phyloP scores from a whole-genome alignment of 2,888 invertebrate species.

The Zelleria hepariella region DNA sequence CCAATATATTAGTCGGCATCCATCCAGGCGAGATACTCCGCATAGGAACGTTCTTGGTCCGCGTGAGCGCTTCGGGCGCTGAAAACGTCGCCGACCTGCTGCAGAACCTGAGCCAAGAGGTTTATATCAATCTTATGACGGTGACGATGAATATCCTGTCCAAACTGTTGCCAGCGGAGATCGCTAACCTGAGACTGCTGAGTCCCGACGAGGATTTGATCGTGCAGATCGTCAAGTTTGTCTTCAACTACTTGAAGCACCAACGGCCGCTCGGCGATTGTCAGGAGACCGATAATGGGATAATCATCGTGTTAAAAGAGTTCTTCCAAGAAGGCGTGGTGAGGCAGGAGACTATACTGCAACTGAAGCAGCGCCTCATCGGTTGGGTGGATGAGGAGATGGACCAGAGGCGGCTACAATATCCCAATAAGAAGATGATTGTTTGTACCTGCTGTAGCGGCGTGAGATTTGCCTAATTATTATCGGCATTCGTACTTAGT shows the following conservation, averaged over 20 bases:
- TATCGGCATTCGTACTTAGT: neutral
- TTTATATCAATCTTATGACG: constrained; percentile 52
- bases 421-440: constrained; percentile 37
- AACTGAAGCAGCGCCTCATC: constrained; percentile 40
- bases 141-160: constrained; percentile 48
- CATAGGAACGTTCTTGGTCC: constrained; percentile 42
- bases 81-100: constrained; percentile 45
- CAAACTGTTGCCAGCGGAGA: constrained; percentile 43
- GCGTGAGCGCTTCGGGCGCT: constrained; percentile 47
- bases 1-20: constrained; percentile 36
- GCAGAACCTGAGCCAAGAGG: constrained; percentile 48
- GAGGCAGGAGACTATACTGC: constrained; percentile 43
- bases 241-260: constrained; percentile 55
- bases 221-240: constrained; percentile 51
- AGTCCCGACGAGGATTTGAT: constrained; percentile 57
- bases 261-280: constrained; percentile 48
- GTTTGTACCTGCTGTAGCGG: constrained; percentile 36
- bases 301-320: constrained; percentile 46
- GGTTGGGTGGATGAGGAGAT: constrained; percentile 39
- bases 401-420: constrained; percentile 25
- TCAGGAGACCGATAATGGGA: constrained; percentile 40
- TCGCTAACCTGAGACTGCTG: constrained; percentile 41
- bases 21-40: constrained; percentile 54
- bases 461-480: neutral
- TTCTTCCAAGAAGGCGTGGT: constrained; percentile 60